Percentiles rank a stretch among this genome's conserved stretches.
These are phyloP conservation scores for Pogonocichla stellata DNA, from an alignment of 2,113 vertebrate species.

Conservation along the genomic window DNA sequence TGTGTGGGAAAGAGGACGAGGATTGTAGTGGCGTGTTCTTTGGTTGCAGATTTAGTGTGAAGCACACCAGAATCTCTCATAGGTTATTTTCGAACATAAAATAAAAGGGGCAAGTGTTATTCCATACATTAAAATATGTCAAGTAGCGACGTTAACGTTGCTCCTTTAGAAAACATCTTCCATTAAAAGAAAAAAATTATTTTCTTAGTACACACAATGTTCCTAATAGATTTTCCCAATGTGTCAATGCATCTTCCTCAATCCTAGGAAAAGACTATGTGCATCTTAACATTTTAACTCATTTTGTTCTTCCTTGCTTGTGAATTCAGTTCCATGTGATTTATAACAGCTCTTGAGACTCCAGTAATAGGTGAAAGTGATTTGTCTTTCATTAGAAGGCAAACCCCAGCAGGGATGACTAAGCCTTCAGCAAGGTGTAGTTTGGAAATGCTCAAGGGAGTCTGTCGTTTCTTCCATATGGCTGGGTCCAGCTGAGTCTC, in stretches of 20 bases:
- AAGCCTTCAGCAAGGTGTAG: constrained; percentile 52
- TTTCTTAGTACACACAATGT: neutral
- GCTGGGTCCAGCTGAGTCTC: constrained; percentile 51
- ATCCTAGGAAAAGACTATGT: neutral
- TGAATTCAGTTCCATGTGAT: neutral
- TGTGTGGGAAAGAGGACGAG: neutral
- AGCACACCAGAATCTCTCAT: neutral
- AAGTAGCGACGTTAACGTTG: neutral
- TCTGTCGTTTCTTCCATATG: constrained; percentile 18
- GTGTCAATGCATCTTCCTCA: rapidly evolving
- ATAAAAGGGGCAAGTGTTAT: neutral
- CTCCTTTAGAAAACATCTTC: neutral
- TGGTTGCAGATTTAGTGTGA: neutral
- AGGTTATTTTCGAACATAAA: neutral
- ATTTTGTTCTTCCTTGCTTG: neutral
- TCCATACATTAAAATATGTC: neutral
- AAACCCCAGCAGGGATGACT: neutral
- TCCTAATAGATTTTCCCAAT: neutral
- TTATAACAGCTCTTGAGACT: neutral
- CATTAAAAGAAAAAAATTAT: neutral
- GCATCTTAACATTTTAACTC: neutral
- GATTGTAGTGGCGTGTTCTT: neutral
- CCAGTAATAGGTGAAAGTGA: neutral
- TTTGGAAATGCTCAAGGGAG: constrained; percentile 20
- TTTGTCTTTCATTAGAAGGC: constrained; percentile 10